These are phyloP conservation scores for Andrena bucephala DNA, from an alignment of 2,888 invertebrate species.

Conservation along the genomic window DNA sequence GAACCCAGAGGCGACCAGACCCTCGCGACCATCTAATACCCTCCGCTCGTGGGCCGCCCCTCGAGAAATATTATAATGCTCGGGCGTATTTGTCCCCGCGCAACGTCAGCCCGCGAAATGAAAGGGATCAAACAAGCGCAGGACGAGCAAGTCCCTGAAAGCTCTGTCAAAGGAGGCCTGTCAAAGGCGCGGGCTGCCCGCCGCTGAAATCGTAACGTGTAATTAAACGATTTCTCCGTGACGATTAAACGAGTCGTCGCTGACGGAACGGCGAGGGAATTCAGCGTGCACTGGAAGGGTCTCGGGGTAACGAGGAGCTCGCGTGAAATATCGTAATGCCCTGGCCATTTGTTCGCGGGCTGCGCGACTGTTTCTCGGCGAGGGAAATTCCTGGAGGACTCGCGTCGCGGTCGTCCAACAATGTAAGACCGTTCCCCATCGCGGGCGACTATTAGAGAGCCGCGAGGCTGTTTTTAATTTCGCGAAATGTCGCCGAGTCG, in stretches of 20 bases:
- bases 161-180: slow-evolving; percentile 1
- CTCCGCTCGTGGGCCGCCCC: slow-evolving; percentile 43
- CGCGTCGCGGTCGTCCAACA: background rate
- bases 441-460: slow-evolving; percentile 30
- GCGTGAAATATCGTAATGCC: slow-evolving; percentile 28
- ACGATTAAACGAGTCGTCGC: slow-evolving; percentile 23
- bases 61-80: slow-evolving; percentile 70
- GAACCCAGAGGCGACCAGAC: slow-evolving; percentile 49
- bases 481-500: slow-evolving; percentile 24
- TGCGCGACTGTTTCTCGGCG: slow-evolving; percentile 5
- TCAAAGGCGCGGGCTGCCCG: background rate
- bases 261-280: background rate
- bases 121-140: slow-evolving; percentile 48
- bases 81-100: slow-evolving; percentile 63
- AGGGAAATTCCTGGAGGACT: background rate
- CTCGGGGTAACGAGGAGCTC: slow-evolving; percentile 18
- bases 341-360: slow-evolving; percentile 13
- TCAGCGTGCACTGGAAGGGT: background rate
- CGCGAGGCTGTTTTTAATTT: slow-evolving; percentile 47
- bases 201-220: slow-evolving; percentile 19
- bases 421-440: background rate
- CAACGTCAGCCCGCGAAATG: slow-evolving; percentile 16
- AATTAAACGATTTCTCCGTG: slow-evolving; percentile 28
- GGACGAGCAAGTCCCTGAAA: background rate
- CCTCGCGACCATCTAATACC: slow-evolving; percentile 46